These are phyloP conservation scores for Aurelia coerulea DNA, from an alignment of 30 jellyfish, hydroid and myxozoan genomes.

Conservation along the genomic window DNA sequence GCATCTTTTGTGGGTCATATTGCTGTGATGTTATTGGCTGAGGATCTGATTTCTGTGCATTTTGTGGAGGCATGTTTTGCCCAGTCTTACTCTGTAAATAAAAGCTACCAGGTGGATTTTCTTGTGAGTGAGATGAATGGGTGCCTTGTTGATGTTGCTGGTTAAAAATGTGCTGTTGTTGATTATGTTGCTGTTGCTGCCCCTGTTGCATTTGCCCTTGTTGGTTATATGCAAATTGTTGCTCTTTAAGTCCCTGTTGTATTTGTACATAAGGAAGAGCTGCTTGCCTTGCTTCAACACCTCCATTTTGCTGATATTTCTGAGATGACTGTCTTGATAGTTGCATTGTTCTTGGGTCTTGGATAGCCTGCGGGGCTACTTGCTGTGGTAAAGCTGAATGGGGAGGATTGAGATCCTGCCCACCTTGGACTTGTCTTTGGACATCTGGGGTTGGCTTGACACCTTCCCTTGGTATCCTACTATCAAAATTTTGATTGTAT, in stretches of 20 bases:
- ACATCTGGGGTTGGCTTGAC: too few relatives aligned
- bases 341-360: too few relatives aligned
- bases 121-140: too few relatives aligned
- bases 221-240: conserved; percentile 5
- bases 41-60: not conserved
- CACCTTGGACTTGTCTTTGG: too few relatives aligned
- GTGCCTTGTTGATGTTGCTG: not conserved
- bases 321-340: too few relatives aligned
- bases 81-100: not conserved
- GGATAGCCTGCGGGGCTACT: too few relatives aligned
- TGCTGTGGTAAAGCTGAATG: too few relatives aligned
- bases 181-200: not conserved
- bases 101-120: too few relatives aligned
- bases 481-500: too few relatives aligned
- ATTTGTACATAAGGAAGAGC: not conserved
- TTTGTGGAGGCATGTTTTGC: not conserved
- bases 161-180: not conserved
- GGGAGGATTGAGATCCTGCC: too few relatives aligned
- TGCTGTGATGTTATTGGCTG: not conserved
- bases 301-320: not conserved
- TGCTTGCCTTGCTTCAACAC: not conserved
- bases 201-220: conserved; percentile 7
- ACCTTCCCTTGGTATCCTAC: too few relatives aligned
- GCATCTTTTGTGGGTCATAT: too few relatives aligned
- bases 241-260: conserved; percentile 12